These are phyloP conservation scores for Montifringilla adamsi DNA, from an alignment of 2,113 vertebrate genomes.

Conservation along the genomic window DNA sequence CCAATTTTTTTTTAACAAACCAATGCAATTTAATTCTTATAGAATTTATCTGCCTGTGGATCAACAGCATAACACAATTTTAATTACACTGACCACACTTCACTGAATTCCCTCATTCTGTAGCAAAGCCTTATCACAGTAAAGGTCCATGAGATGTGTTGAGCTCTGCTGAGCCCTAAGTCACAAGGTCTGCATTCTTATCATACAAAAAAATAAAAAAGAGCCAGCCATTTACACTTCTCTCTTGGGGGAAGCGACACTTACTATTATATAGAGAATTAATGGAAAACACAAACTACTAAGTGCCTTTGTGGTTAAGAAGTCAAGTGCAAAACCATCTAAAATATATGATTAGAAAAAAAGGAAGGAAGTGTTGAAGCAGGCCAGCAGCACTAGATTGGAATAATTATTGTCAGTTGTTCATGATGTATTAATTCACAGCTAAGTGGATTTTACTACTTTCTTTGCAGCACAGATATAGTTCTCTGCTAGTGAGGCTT, in stretches of 20 bases:
- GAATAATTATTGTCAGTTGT: slow-evolving; percentile 28
- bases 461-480: neutral
- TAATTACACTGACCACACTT: slow-evolving; percentile 71
- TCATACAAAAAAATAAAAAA: neutral
- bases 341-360: neutral
- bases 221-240: slow-evolving; percentile 5
- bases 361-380: slow-evolving; percentile 32
- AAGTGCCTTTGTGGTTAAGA: slow-evolving; percentile 6
- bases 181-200: slow-evolving; percentile 26
- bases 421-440: slow-evolving; percentile 42
- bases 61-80: slow-evolving; percentile 64
- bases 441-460: slow-evolving; percentile 41
- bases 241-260: neutral
- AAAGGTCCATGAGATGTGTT: slow-evolving; percentile 18
- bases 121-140: slow-evolving; percentile 32
- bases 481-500: neutral
- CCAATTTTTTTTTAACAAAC: slow-evolving; percentile 32
- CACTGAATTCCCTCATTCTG: slow-evolving; percentile 34
- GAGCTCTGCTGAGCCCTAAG: slow-evolving; percentile 49
- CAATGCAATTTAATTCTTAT: slow-evolving; percentile 59
- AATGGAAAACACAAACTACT: slow-evolving; percentile 13
- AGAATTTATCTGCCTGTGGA: slow-evolving; percentile 70
- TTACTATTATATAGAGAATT: slow-evolving; percentile 33
- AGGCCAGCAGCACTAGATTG: slow-evolving; percentile 10
- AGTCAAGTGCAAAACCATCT: slow-evolving; percentile 28